A percentile compares a stretch with the other conserved stretches of the same genome.
Evolutionary conservation across 2,797 vertebrate species (phyloP).

Genomic region (Ctenosaura bakeri): DNA sequence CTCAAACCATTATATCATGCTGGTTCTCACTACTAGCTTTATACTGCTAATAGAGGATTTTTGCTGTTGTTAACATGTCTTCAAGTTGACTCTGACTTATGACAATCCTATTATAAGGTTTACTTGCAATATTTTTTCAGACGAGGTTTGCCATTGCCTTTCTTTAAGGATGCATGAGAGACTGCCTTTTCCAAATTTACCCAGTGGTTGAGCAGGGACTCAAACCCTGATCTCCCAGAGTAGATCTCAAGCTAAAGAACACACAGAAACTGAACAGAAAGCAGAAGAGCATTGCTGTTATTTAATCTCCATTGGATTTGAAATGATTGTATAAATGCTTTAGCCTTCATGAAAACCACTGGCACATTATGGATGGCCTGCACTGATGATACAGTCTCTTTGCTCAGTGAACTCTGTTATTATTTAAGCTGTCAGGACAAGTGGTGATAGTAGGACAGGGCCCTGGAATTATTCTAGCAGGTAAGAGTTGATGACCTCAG

Average conservation of each 20-base stretch:
- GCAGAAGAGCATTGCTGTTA: background rate
- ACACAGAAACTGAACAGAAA: background rate
- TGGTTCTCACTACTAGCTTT: too few species aligned
- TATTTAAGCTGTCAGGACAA: background rate
- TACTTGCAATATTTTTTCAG: too few species aligned
- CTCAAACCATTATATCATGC: too few species aligned
- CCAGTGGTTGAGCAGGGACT: too few species aligned
- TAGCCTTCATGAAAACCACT: background rate
- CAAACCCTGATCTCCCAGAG: too few species aligned
- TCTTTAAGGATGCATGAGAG: too few species aligned
- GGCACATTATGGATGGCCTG: background rate
- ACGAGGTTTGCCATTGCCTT: too few species aligned
- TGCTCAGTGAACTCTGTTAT: background rate
- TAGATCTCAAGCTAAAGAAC: background rate
- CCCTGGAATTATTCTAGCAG: fast-evolving
- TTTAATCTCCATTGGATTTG: background rate
- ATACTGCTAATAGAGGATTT: too few species aligned
- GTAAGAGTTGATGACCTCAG: background rate
- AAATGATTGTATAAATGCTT: background rate
- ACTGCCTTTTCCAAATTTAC: too few species aligned
- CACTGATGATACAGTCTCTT: background rate
- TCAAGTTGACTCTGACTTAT: too few species aligned
- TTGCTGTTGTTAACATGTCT: too few species aligned
- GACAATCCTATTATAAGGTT: too few species aligned
- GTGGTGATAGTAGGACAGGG: background rate